Evolutionary conservation across 2,888 invertebrate genomes (phyloP).

Genomic region (Pecten maximus): DNA sequence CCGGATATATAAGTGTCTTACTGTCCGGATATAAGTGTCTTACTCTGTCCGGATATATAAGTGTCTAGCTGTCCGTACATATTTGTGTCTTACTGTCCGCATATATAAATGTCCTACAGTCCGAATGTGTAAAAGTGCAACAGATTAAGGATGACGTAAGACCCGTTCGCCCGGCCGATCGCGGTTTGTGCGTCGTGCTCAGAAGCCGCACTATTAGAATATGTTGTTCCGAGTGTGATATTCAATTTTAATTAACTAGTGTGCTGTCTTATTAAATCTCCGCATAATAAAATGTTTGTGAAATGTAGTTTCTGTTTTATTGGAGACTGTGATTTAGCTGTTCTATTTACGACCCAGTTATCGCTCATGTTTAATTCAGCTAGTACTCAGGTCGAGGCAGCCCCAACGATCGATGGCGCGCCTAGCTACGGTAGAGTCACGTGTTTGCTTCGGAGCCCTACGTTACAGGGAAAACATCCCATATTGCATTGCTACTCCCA

Average conservation of each 20-base stretch:
- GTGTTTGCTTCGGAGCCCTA: neutral
- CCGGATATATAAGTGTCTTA: too few species aligned
- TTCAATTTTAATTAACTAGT: constrained; percentile 18
- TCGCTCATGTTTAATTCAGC: constrained; percentile 28
- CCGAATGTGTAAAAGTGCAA: too few species aligned
- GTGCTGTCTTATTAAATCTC: constrained; percentile 28
- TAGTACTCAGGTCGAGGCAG: neutral
- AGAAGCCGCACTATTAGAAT: neutral
- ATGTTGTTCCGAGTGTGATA: neutral
- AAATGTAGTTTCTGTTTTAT: constrained; percentile 22
- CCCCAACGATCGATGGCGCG: neutral
- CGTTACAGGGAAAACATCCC: neutral
- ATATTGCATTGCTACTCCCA: neutral
- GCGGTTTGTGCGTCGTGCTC: neutral
- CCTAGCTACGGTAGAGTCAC: neutral
- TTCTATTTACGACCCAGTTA: constrained; percentile 22
- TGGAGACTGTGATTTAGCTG: constrained; percentile 9
- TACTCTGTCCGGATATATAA: too few species aligned
- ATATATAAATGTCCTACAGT: too few species aligned
- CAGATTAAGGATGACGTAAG: too few species aligned
- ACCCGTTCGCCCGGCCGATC: too few species aligned
- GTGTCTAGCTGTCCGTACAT: too few species aligned
- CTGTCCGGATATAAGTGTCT: too few species aligned
- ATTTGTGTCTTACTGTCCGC: too few species aligned
- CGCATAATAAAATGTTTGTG: constrained; percentile 22